phyloP scores from a whole-genome alignment of 2,888 invertebrate species.

The Melanotus villosus region DNA sequence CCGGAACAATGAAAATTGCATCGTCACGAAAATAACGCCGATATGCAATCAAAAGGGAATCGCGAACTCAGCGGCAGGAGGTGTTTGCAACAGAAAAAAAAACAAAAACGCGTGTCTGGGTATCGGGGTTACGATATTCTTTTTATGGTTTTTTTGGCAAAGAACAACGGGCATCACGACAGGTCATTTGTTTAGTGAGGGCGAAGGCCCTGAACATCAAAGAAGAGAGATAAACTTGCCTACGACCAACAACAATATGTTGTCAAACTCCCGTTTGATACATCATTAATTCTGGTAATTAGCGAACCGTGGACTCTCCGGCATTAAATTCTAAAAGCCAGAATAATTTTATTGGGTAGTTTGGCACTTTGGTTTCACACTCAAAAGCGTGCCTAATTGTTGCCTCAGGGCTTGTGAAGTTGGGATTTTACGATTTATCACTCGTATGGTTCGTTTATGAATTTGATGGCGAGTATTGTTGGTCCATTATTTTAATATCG shows the following conservation, averaged over 20 bases:
- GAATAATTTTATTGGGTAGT: constrained; percentile 2
- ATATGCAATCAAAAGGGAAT: constrained; percentile 5
- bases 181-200: background rate
- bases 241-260: constrained; percentile 11
- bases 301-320: background rate
- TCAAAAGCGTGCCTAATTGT: too few relatives aligned
- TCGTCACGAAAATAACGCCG: constrained; percentile 9
- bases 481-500: too few relatives aligned
- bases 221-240: constrained; percentile 6
- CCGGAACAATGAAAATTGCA: constrained; percentile 16
- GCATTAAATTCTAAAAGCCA: background rate
- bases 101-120: background rate
- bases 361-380: background rate
- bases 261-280: constrained; percentile 18
- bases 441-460: too few relatives aligned
- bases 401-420: too few relatives aligned
- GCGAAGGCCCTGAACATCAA: constrained; percentile 7
- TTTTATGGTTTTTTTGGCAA: background rate
- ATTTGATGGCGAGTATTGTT: too few relatives aligned
- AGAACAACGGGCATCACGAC: background rate
- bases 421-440: too few relatives aligned
- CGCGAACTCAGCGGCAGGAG: background rate
- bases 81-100: background rate
- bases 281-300: constrained; percentile 18
- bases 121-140: background rate